Evolutionary conservation across 2,888 invertebrate species (phyloP), one percentile per base, ranked within the genome.

Genomic region (Alloplasta piceator): DNA sequence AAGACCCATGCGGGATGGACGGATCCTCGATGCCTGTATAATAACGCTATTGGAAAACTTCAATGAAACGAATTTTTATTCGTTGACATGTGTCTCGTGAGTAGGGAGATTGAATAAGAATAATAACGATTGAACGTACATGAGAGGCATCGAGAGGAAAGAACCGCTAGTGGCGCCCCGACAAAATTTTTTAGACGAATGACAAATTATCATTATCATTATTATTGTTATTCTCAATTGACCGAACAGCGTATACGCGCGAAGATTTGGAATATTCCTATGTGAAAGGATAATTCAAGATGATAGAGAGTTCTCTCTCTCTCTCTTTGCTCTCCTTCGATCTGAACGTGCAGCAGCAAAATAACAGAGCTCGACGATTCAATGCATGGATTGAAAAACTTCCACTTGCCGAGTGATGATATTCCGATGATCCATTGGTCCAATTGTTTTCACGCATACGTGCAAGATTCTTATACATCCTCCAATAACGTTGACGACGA

Each of bases 181-280:
- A 26, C 26, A 26, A 26, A 26, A 26, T 26, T 26, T 26, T 26
- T 26, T 26, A 26, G 26, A 26, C 26, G 26, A 26, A 26, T 26
- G 26, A 3, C 26, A 26, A 26, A 26, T 26, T 26, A 26, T 26
- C 26, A 26, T 26, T 26, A 26, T 26, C 26, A 26, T 26, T 26
- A 3, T 26, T 26, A 26, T 26, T 26, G 26, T 26, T 26, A 26
- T 26, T 26, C 26, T 26, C 26, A 6, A 50, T 43, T 38, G 2
- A 70, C 64, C 52, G 60, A 73, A 43, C 58, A 58, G n/a, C 16
- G 36, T 39, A 50, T 43, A 73, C 5, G 12, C 12, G 50, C 16
- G 9, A 10, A 46, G 64, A 58, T 74, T 66, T 5, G 80, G 80
- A 80, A 80, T 80, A 77, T 80, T 80, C 72, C 80, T 63, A 67